Conservation (phyloP, 1,140 invertebrate genomes). For the Monochamus saltuarius region DNA sequence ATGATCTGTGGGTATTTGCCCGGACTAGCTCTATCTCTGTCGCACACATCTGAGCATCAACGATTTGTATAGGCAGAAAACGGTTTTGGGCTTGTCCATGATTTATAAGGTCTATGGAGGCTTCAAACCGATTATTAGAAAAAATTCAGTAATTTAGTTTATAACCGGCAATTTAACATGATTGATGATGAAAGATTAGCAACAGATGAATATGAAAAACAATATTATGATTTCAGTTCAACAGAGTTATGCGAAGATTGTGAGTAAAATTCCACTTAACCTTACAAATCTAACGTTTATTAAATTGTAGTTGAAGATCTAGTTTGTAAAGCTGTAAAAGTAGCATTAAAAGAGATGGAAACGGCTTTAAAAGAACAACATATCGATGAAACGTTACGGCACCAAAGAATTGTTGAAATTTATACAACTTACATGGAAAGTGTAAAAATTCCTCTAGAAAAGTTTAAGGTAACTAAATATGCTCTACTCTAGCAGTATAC, state of each 20-base stretch:
- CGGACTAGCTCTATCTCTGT: too few relatives aligned
- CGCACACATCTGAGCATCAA: too few relatives aligned
- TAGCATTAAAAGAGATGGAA: too few relatives aligned
- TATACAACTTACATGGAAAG: not conserved
- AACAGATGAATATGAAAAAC: slow-evolving; percentile 17
- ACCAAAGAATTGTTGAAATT: not conserved
- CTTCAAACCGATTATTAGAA: too few relatives aligned
- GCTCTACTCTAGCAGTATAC: too few relatives aligned
- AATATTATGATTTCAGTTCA: slow-evolving; percentile 16
- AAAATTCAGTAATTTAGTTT: not conserved
- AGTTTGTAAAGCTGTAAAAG: too few relatives aligned
- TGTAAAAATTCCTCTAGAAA: not conserved
- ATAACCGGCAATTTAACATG: not conserved
- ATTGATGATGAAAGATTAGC: not conserved
- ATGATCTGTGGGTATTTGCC: too few relatives aligned
- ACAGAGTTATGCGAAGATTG: slow-evolving; percentile 11
- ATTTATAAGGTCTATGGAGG: too few relatives aligned
- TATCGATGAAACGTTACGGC: not conserved
- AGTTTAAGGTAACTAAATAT: slow-evolving; percentile 3
- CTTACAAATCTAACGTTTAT: not conserved
- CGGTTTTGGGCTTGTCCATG: too few relatives aligned
- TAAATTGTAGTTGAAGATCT: slow-evolving; percentile 2
- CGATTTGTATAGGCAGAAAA: too few relatives aligned
- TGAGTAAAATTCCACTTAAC: not conserved
- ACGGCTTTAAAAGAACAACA: not conserved